Evolutionary conservation across 1,140 invertebrate genomes (phyloP), one percentile per base, ranked within the genome.

Genomic region (Cardiocondyla obscurior): DNA sequence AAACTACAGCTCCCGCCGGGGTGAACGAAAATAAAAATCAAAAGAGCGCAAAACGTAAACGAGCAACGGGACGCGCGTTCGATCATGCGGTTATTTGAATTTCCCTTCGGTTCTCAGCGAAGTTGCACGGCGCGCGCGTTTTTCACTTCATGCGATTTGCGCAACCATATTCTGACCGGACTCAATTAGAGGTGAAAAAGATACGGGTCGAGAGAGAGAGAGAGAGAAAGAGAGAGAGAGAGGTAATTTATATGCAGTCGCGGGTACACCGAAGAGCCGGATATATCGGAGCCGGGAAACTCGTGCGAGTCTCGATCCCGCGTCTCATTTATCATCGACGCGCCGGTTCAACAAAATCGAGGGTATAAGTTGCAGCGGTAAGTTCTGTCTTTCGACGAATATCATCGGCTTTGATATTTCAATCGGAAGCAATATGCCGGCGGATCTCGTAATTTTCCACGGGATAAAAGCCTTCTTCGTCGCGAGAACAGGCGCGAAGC

Each of bases 391-490:
- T 19, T 7, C 7, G 28, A 22, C 30, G 30, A 3, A n/a, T n/a
- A n/a, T n/a, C n/a, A n/a, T 6, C 42, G 36, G 5, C 49, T 49
- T 3, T 49, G 72, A 76, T 67, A 77, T 77, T 77, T 44, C 67
- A 77, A 65, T 77, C 74, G 46, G 60, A 67, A 67, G 74, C 46
- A 65, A 42, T 77, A 77, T 77, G 28, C 33, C 46, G 33, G 44
- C 28, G 22, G 19, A 14, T 12, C 4, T 33, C 57, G 46, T 81
- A 74, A 87, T 88, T 81, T 44, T n/a, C n/a, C 22, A 8, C 3
- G 42, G 16, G 42, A 81, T 74, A 83, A n/a, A n/a, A 81, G 53
- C 57, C 51, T 84, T 51, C 67, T 69, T 16, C 22, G 7, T 19
- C 51, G n/a, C 51, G 51, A 86, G 83, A 42, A 73, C 73, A 6